Evolutionary conservation across 1,140 invertebrate genomes (phyloP), one percentile per base, ranked within the genome.

Genomic region (Spodoptera frugiperda): DNA sequence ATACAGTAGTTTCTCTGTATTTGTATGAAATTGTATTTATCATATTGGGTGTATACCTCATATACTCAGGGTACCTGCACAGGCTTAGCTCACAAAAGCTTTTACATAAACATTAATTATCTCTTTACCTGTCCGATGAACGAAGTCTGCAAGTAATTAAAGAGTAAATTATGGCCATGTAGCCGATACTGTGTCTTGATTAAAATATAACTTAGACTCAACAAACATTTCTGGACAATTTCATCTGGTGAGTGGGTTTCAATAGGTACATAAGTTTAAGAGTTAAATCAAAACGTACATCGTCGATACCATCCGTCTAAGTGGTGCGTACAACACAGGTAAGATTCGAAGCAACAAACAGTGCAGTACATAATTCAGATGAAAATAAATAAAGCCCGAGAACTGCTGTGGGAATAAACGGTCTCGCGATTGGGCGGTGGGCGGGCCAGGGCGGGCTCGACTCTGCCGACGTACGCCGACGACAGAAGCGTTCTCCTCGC

Each of bases 401-500:
- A 53, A 53, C 19, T 48, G 61, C 15, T 30, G 54, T 65, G 46
- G 46, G 53, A 77, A 72, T 74, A 61, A 79, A 70, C 71, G 65
- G 63, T 57, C 46, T 21, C 30, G 55, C 53, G 76, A 80, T 81
- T 86, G 83, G 87, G 88, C 86, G 86, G 80, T 87, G 81, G 88
- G 89, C 88, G 88, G 82, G 77, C 33, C 30, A 48, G 76, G 86
- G 87, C 88, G 86, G 82, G 55, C 48, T 54, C 49, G 48, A 21
- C 33, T 51, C 71, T 65, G 82, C 49, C 82, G 81, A 82, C 84
- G 80, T 78, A 77, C 84, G 82, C 84, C 86, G 91, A 93, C 91
- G 91, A 93, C 91, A 93, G 91, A 93, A 91, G 79, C 81, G 83
- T 65, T 92, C 89, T 73, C 78, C 87, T 92, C 90, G 89, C 90